These are phyloP conservation scores for Sorex fumeus DNA, from an alignment of 2,113 vertebrate genomes.

Conservation along the genomic window DNA sequence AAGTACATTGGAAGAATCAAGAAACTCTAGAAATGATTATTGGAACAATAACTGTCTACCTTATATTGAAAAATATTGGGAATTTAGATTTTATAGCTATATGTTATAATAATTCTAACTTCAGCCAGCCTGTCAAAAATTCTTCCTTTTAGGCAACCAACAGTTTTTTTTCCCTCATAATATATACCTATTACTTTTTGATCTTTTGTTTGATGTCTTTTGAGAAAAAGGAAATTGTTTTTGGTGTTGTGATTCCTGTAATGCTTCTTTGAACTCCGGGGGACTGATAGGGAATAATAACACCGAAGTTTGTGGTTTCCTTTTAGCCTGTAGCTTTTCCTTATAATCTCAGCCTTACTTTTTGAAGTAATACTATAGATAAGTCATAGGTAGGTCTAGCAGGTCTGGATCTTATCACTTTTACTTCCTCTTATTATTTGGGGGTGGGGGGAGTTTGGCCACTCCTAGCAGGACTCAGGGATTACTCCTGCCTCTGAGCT, in stretches of 20 bases:
- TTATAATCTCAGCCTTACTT: slow-evolving; percentile 5
- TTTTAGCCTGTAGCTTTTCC: slow-evolving; percentile 30
- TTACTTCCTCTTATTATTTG: neutral
- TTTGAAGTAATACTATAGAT: slow-evolving; percentile 38
- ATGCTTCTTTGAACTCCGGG: slow-evolving; percentile 56
- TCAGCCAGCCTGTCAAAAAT: neutral
- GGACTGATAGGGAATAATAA: neutral
- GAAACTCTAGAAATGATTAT: neutral
- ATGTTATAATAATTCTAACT: slow-evolving; percentile 11
- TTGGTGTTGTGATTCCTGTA: neutral
- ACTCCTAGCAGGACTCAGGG: no score
- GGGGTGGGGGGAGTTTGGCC: no score
- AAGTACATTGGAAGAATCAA: slow-evolving; percentile 15
- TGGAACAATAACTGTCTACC: neutral
- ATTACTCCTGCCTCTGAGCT: no score
- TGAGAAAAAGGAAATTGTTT: slow-evolving; percentile 35
- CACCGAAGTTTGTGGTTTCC: neutral
- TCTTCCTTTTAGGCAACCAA: slow-evolving; percentile 28
- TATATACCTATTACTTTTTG: neutral
- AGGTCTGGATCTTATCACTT: neutral
- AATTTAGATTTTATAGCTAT: neutral
- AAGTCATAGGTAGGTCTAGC: slow-evolving; percentile 36
- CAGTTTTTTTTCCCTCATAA: slow-evolving; percentile 6
- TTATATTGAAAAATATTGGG: neutral
- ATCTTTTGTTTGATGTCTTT: slow-evolving; percentile 35